Base-by-base conservation (phyloP, 2,888 invertebrate genomes). In the Plebejus anna region DNA sequence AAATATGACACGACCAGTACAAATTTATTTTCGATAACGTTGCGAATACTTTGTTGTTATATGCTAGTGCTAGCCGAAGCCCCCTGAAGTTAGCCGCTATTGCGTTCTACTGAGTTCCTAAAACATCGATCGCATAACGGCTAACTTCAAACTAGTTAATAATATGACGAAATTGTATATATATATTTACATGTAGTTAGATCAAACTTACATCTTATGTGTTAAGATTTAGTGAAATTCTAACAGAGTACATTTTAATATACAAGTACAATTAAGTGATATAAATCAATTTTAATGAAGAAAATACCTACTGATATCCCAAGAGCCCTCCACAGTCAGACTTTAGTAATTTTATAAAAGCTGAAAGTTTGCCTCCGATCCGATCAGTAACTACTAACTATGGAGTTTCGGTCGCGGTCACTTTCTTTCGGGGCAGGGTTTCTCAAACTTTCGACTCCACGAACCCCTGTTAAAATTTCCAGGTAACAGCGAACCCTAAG, bases 41-140 rank as follows among this genome's bases (percentile, higher is more conserved):
- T 55, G 16, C 16, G 4, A 55, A 16, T 55, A 55, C 55, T 16
- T 55, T 55, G 55, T 16, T 51, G 51, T 55, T 16, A 55, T 13
- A 13, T 13, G 9, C 4, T 51, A 3, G 51, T 55, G 55, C 4
- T 55, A 16, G 16, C 22, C 22, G 22, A 22, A 22, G 22, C 16
- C 13, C 16, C 22, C 57, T 32, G 66, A 9, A 66, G 32, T 75
- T 72, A 78, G 59, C 36, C 38, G 76, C 57, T 38, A 36, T 16
- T 66, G 75, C 59, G n/a, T 66, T 42, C 59, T 28, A 61, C 38
- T 66, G 66, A 75, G 61, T 75, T 61, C 61, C 32, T 61, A 75
- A 59, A 75, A 61, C 7, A 61, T 61, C 66, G 66, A 66, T 5
- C 32, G 66, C 66, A 66, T 66, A 5, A 16, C 66, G 66, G 66